Evolutionary conservation across 2,113 vertebrate genomes (phyloP), one percentile per base, ranked within the genome.

Genomic region (Vicugna pacos): DNA sequence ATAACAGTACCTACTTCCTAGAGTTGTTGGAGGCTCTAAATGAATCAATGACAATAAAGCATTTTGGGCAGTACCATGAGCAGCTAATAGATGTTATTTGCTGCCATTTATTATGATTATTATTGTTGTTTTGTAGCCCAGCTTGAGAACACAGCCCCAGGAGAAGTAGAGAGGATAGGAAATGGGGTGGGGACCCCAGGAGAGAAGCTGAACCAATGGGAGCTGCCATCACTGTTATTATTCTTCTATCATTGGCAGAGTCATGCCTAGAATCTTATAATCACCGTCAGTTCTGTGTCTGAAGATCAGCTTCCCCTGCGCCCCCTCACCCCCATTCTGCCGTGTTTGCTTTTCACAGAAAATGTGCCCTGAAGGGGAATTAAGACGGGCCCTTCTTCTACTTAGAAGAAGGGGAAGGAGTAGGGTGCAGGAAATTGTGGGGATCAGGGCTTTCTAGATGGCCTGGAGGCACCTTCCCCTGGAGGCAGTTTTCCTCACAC

Each of bases 151-250:
- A 26, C 54, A 52, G 35, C 65, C 54, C 26, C 54, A 11, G 50
- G 48, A 58, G 54, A 79, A 56, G 76, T 30, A 28, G 8, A 32
- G 38, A 28, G 48, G 60, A 10, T 8, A 1, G 16, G 54, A 65
- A 28, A 7, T 20, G 1, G 26, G 16, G 30, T 0, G 10, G 14
- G 70, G 28, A 17, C 42, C 16, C 1, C 3, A 15, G 65, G 26
- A 64, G 65, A 17, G 56, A 52, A n/a, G 42, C 17, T 30, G 80
- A 14, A 7, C 42, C 3, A 2, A 0, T 2, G 8, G 46, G 9
- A 26, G 65, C 65, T 35, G 12, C 16, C 0, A 0, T 9, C 2
- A 0, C 32, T 3, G 3, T 32, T 15, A 2, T 24, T 60, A 6
- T 6, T 22, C 12, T 73, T 52, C 60, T 26, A 32, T 46, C 17